Conservation (phyloP, 2,888 invertebrate genomes). For the Synanthedon vespiformis region DNA sequence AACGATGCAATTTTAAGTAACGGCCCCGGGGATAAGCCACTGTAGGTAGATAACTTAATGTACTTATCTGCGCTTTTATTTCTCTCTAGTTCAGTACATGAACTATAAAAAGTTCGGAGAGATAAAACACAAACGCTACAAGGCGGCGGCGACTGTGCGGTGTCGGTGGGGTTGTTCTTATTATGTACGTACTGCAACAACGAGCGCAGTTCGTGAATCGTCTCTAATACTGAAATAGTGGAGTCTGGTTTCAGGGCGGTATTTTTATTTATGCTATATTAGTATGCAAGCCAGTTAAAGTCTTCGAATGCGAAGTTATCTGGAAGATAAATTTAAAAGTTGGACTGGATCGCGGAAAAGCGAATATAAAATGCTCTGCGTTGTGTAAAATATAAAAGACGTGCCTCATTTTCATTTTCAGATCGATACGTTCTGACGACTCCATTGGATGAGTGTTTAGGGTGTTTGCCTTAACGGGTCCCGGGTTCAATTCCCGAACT, state of each 20-base stretch:
- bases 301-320: neutral
- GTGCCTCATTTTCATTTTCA: too few species aligned
- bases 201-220: neutral
- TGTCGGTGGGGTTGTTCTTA: neutral
- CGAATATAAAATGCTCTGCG: too few species aligned
- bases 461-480: too few species aligned
- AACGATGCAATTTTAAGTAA: slow-evolving; percentile 60
- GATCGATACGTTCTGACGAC: too few species aligned
- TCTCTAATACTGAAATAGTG: neutral
- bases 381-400: too few species aligned
- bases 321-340: too few species aligned
- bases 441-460: too few species aligned
- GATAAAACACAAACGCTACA: neutral
- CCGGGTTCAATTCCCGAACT: too few species aligned
- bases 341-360: too few species aligned
- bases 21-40: slow-evolving; percentile 38
- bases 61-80: slow-evolving; percentile 12
- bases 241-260: neutral
- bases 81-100: slow-evolving; percentile 6
- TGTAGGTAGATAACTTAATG: neutral
- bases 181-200: neutral
- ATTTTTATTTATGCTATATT: neutral
- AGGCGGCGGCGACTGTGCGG: neutral
- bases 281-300: neutral
- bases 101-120: neutral